Base-by-base conservation (phyloP, 2,113 vertebrate genomes). In the Pseudopipra pipra region DNA sequence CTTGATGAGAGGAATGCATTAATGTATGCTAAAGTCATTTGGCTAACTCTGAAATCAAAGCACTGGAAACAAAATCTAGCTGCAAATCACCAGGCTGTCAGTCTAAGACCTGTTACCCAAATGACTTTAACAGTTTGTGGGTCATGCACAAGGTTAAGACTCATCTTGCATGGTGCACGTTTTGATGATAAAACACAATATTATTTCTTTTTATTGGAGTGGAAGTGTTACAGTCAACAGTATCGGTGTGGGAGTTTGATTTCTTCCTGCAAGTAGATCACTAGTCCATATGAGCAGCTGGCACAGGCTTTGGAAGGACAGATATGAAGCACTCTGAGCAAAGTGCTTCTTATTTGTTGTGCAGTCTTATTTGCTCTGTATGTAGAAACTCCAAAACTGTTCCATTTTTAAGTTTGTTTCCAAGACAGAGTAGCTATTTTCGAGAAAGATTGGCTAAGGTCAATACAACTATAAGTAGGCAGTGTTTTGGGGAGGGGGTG, bases 51-150 rank as follows among this genome's bases (percentile, higher is more conserved):
- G 90, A 97, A 97, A 95, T 97, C 92, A 94, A 95, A 96, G 86
- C 23, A 5, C 54, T 79, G 95, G 97, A 96, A 95, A 97, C 92
- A 93, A 94, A 96, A 91, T 72, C 94, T 93, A 84, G 77, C 94
- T 93, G 93, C 96, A 97, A 98, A 97, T 97, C 97, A 97, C 71
- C 75, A 62, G 87, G 75, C 96, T 97, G 96, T 93, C 97, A 61
- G 62, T 96, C 85, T 86, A 87, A 97, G 97, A 93, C 86, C 85
- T 94, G 93, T 97, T 96, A 85, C 61, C 95, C 95, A 94, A 95
- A 98, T 93, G 96, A 92, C 96, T 98, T 97, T 97, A 97, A 89
- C 97, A 97, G 97, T 97, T 97, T 95, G 85, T 87, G 91, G 95
- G 94, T 97, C 94, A 73, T 59, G 52, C 11, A 12, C 61, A 56